Evolutionary conservation across 2,888 invertebrate genomes (phyloP), one percentile per base, ranked within the genome.

Genomic region (Mermis nigrescens): DNA sequence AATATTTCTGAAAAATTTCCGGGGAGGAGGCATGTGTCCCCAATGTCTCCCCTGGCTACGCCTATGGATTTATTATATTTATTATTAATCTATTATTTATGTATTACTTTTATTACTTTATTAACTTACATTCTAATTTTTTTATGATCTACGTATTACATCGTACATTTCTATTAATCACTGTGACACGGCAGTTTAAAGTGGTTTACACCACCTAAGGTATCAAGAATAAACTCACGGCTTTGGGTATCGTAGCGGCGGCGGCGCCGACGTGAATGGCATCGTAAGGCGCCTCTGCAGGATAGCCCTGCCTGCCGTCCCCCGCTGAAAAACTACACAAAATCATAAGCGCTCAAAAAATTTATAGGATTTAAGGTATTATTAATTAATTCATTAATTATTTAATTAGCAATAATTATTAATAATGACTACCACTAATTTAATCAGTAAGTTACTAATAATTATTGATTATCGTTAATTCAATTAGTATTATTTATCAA

Each of bases 271-370:
- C 71, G 75, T 92, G 91, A 66, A 92, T 92, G 24, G 88, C 90
- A 77, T 88, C 83, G 70, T 83, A 92, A 0, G 89, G 90, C 2
- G 83, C 86, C 64, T 81, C 80, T 58, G 79, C 76, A 1, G 80
- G 76, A 70, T 81, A 82, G 2, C 92, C 92, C 68, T 80, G 75
- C 61, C 91, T 79, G 1, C 92, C 92, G 78, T 92, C 91, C n/a
- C 89, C 91, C 73, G 82, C 84, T n/a, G 64, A 55, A 46, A 66
- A 27, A n/a, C n/a, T n/a, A n/a, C n/a, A n/a, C 19, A 61, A 48
- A 60, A 22, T 59, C 4, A 12, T 59, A 3, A 4, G 19, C 15
- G 12, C n/a, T 12, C 45, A 15, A 12, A 12, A 45, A 45, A 45
- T 45, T 45, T 45, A 15, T 45, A 12, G n/a, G 12, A 15, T 45